Percentiles rank a stretch among this genome's conserved stretches.
phyloP scores from a whole-genome alignment of 2,797 vertebrate genomes.

The Myoxocephalus aenaeus region DNA sequence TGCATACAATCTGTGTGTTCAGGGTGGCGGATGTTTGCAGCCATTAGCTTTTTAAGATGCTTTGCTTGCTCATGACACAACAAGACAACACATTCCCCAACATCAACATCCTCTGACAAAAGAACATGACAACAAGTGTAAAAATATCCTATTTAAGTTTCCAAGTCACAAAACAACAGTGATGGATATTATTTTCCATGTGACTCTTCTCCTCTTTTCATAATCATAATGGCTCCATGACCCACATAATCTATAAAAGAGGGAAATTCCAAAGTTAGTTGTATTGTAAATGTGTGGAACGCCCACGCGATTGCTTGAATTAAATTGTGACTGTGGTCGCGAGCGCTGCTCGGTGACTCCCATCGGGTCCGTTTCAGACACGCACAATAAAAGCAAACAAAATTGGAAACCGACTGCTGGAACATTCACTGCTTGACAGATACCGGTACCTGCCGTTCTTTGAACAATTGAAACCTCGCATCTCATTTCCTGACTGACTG shows the following conservation, averaged over 20 bases:
- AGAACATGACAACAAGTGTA: not conserved
- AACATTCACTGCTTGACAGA: not conserved
- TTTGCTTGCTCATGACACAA: not conserved
- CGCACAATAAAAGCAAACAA: not conserved
- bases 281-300: not conserved
- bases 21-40: not conserved
- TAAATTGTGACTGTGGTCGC: not conserved
- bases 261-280: constrained; percentile 40
- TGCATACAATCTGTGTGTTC: not conserved
- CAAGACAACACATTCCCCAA: constrained; percentile 4
- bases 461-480: not conserved
- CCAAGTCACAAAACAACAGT: not conserved
- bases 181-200: constrained; percentile 8
- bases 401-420: not conserved
- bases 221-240: constrained; percentile 13
- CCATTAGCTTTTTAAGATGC: not conserved
- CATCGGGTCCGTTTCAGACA: not conserved
- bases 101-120: not conserved
- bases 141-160: constrained; percentile 50
- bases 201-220: constrained; percentile 11
- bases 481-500: not conserved
- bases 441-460: not conserved
- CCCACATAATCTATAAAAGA: not conserved
- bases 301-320: not conserved
- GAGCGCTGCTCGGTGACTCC: not conserved